Base-by-base conservation (phyloP, 92 coral and sea anemone species). In the Micromussa lordhowensis region DNA sequence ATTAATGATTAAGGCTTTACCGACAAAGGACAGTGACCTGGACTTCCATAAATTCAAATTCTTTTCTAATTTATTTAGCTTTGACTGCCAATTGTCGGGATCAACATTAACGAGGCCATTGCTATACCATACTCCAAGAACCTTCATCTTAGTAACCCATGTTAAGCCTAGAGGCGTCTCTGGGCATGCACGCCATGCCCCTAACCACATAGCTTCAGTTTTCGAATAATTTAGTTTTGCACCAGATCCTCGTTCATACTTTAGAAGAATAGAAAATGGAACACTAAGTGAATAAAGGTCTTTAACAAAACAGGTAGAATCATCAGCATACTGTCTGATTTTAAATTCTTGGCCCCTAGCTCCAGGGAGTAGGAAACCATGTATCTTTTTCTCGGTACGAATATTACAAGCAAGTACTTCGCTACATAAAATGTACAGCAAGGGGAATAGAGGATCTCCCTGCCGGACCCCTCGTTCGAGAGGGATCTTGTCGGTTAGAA, bases 361-460 rank as follows among this genome's bases (percentile, higher is more conserved):
- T 0, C 85, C 84, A 0, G 84, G 88, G 16, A 89, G 31, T 5
- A 61, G 76, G 57, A 89, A 89, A 14, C 88, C 84, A 18, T 66
- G 24, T 4, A 61, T 14, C 59, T 54, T 14, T 2, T 13, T 54
- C 19, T 14, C 59, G 1, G 16, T 19, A 0, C 4, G 48, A 4
- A 93, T 87, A 26, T 58, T 57, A 38, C 82, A 32, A 10, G 93
- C 93, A 1, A 92, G 32, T 1, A 86, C 79, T 79, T 92, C 93
- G 10, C 91, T 68, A 1, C 80, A 83, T 5, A 90, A 63, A 19
- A 93, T 82, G 57, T 93, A 93, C 0, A 93, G 82, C 0, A 84
- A 26, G 2, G 93, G 91, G 3, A 93, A 90, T 2, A 87, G 36
- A 4, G 95, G 95, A 40, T 94, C 91, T 2, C 92, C 88, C 24